Conservation (phyloP, 92 coral and sea anemone species). For the Blastomussa wellsi region DNA sequence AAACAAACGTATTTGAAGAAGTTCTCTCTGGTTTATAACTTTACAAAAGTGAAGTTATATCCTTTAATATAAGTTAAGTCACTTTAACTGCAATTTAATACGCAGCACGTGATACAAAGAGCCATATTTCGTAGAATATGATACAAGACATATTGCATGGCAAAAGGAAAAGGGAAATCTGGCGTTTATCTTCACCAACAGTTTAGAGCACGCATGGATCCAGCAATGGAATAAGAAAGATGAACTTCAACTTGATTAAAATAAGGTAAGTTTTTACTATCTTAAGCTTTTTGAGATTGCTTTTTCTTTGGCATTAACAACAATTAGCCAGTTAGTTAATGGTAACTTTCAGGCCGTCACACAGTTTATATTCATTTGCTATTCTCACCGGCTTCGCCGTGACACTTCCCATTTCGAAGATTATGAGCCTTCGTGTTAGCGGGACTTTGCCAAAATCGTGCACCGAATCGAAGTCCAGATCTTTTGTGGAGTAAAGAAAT, state of each 20-base stretch:
- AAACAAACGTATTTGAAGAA: background rate
- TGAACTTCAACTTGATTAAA: background rate
- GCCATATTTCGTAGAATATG: background rate
- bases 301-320: too few relatives aligned
- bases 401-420: background rate
- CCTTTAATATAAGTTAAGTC: background rate
- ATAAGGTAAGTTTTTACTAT: background rate
- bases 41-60: background rate
- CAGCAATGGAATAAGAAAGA: background rate
- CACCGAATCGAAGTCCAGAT: background rate
- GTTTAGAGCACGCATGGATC: background rate
- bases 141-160: background rate
- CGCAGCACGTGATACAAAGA: background rate
- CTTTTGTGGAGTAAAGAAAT: background rate
- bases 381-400: background rate
- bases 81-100: background rate
- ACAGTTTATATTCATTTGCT: too few relatives aligned
- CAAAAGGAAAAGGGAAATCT: background rate
- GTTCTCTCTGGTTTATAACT: background rate
- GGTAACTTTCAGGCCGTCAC: too few relatives aligned
- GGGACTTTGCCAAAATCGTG: background rate
- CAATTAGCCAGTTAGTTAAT: too few relatives aligned
- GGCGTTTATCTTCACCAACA: background rate
- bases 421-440: background rate
- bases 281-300: background rate